Evolutionary conservation across 1,140 invertebrate genomes (phyloP).

Genomic region (Drosophila biarmipes): DNA sequence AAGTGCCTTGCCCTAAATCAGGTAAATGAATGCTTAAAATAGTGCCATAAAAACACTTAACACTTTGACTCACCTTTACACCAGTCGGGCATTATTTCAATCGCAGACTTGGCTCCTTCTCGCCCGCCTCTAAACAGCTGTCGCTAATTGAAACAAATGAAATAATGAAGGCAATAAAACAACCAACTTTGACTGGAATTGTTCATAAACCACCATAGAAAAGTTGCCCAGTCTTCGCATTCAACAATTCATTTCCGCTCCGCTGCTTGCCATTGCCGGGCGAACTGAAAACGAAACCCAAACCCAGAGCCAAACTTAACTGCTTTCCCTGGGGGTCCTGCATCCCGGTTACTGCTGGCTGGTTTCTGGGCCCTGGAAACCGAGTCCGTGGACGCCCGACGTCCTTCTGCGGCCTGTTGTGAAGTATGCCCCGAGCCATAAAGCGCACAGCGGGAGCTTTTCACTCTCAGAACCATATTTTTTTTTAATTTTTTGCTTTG

Average conservation of each 20-base stretch:
- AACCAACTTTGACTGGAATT: constrained; percentile 44
- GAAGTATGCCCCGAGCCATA: constrained; percentile 47
- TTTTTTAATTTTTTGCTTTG: constrained; percentile 6
- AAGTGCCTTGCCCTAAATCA: background rate
- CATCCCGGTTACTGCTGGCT: background rate
- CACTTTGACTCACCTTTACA: constrained; percentile 36
- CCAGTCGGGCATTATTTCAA: constrained; percentile 11
- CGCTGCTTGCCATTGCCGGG: constrained; percentile 19
- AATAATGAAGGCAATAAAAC: constrained; percentile 57
- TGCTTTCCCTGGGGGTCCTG: constrained; percentile 31
- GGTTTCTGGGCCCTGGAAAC: background rate
- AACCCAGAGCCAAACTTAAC: constrained; percentile 25
- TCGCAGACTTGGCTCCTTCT: constrained; percentile 14
- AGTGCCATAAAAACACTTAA: constrained; percentile 1
- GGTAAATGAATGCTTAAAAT: background rate
- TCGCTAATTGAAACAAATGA: constrained; percentile 59
- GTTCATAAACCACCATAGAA: constrained; percentile 50
- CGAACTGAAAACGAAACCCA: constrained; percentile 7
- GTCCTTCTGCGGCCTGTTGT: constrained; percentile 41
- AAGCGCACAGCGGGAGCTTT: constrained; percentile 40
- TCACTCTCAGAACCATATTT: constrained; percentile 21
- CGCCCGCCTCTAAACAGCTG: constrained; percentile 29
- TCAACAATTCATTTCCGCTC: constrained; percentile 64
- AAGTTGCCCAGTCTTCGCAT: constrained; percentile 26
- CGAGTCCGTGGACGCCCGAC: constrained; percentile 8